Evolutionary conservation across 2,888 invertebrate genomes (phyloP), one percentile per base, ranked within the genome.

Genomic region (Himalopsyche tibetana): DNA sequence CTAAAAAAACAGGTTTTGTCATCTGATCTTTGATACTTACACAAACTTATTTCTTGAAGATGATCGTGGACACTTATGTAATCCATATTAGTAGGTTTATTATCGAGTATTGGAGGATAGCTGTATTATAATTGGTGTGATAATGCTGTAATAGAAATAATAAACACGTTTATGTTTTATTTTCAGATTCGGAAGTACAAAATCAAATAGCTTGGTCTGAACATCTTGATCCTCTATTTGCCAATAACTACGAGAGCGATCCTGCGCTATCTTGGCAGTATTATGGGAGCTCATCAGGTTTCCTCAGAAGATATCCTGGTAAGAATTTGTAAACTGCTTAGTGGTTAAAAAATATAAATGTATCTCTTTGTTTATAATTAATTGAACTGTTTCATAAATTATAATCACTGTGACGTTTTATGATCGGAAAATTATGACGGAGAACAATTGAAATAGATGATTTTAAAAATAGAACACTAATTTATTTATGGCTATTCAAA

Each of bases 191-290:
- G 17, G 96, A 97, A 89, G 96, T 99, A 28, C 94, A 97, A 90
- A 96, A 97, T 90, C 97, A 98, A 84, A 97, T 99, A 89, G 96
- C 97, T 90, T 99, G 99, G 99, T 98, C 99, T 84, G 96, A 97
- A 89, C 96, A 97, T 90, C 93, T 99, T 91, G 98, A 99, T 91
- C 95, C 96, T 36, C 93, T 97, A 88, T 99, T 99, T 92, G 95
- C 95, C 89, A 96, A 96, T 91, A 99, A 99, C 93, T 97, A 97
- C 91, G 96, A 97, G 90, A 95, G 95, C 89, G 98, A 99, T 92
- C 97, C 98, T 0, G 96, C 97, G 1, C 94, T 99, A 74, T 97
- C 98, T n/a, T 99, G 99, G 98, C 99, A 99, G 93, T 99, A 98
- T 93, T 99, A 98, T 92, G 99, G 99, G 83, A 98, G 98, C 84